Conservation (phyloP, 35 echinoderm and acorn worm species). For the Ophiothrix spiculata region DNA sequence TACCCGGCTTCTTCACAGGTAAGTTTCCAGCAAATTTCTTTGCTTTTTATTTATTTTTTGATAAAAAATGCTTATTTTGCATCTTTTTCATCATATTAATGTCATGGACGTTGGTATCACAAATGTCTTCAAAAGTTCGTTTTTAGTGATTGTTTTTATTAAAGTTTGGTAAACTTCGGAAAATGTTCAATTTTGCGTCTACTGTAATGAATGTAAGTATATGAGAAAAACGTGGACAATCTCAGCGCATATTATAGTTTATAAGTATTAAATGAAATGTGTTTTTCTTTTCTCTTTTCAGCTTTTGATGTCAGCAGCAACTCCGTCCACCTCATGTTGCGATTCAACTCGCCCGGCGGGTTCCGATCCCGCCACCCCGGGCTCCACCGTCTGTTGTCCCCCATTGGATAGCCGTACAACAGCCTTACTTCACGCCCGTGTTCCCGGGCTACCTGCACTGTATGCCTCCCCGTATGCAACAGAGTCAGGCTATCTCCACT, state of each 20-base stretch:
- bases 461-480: conserved; percentile 66
- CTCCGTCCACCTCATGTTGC: conserved; percentile 58
- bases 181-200: background rate
- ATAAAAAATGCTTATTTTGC: background rate
- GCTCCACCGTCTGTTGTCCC: conserved; percentile 58
- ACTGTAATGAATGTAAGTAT: background rate
- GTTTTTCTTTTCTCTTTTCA: conserved; percentile 7
- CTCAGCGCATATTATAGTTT: background rate
- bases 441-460: conserved; percentile 51
- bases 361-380: conserved; percentile 55
- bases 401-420: conserved; percentile 51
- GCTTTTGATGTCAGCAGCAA: conserved; percentile 68
- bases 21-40: conserved; percentile 16
- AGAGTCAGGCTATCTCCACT: conserved; percentile 66
- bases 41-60: background rate
- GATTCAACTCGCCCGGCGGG: conserved; percentile 52
- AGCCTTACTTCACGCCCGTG: conserved; percentile 47
- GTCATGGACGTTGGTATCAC: background rate
- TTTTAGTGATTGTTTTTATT: background rate
- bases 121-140: background rate
- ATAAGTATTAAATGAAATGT: background rate
- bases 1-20: conserved; percentile 76
- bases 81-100: background rate
- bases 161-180: background rate
- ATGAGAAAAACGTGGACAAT: background rate